These are phyloP conservation scores for Octodon degus DNA, from an alignment of 2,113 vertebrate genomes.

Conservation along the genomic window DNA sequence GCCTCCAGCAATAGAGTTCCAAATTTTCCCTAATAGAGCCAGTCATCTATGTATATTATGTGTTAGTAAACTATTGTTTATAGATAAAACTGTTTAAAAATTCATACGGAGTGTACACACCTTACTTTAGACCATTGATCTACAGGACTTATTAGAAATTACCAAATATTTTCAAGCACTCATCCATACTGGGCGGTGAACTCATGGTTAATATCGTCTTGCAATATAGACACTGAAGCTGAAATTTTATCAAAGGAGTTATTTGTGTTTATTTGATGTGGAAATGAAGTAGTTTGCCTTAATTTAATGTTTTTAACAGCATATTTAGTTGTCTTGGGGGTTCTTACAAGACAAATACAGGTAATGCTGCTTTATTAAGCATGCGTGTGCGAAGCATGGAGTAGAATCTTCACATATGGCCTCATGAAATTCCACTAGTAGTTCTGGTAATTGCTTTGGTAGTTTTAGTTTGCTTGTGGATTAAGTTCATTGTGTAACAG, in stretches of 20 bases:
- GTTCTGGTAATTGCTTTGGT: background rate
- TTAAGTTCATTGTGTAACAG: background rate
- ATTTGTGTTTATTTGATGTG: background rate
- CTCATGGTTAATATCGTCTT: background rate
- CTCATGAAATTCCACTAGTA: background rate
- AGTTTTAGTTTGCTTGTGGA: background rate
- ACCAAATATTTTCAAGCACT: slow-evolving; percentile 21
- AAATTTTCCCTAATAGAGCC: background rate
- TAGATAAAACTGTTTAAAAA: background rate
- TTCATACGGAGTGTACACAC: background rate
- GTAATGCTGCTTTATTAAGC: background rate
- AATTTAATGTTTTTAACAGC: background rate
- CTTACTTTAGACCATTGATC: background rate
- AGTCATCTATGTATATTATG: background rate
- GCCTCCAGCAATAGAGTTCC: background rate
- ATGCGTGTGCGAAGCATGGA: background rate
- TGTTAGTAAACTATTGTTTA: background rate
- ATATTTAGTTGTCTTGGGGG: background rate
- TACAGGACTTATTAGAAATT: background rate
- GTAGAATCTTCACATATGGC: background rate
- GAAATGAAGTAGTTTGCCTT: background rate
- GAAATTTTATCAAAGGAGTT: background rate
- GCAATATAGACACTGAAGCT: background rate
- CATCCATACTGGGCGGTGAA: background rate
- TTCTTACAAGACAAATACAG: background rate